Evolutionary conservation across 2,888 invertebrate species (phyloP).

Genomic region (Germaria angustata): DNA sequence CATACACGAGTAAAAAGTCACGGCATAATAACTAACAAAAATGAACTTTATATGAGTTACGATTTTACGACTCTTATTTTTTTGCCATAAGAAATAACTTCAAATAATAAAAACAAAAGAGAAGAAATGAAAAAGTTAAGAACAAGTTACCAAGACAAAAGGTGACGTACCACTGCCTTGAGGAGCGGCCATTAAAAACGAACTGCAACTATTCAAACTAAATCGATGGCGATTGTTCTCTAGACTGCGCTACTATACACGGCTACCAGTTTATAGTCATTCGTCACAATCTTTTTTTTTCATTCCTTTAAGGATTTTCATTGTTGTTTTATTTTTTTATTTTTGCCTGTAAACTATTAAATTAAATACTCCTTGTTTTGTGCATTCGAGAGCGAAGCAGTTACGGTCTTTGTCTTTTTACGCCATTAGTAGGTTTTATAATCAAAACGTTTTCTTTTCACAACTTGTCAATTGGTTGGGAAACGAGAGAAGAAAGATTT

Average conservation of each 20-base stretch:
- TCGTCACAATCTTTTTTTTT: constrained; percentile 22
- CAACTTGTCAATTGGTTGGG: constrained; percentile 9
- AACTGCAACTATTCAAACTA: constrained; percentile 46
- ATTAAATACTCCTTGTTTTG: not conserved
- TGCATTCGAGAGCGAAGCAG: not conserved
- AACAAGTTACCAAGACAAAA: constrained; percentile 16
- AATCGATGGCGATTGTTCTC: constrained; percentile 63
- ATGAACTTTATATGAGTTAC: constrained; percentile 69
- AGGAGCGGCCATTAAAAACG: constrained; percentile 58
- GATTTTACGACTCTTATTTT: constrained; percentile 62
- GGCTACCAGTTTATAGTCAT: constrained; percentile 22
- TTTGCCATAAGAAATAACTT: constrained; percentile 2
- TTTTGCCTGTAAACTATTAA: not conserved
- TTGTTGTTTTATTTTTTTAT: too few species aligned
- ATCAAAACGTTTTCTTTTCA: constrained; percentile 47
- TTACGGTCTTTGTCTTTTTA: constrained; percentile 47
- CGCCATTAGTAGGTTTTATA: constrained; percentile 47
- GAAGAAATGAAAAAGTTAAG: constrained; percentile 12
- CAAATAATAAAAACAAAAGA: constrained; percentile 40
- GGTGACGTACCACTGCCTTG: constrained; percentile 11
- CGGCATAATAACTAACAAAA: constrained; percentile 61
- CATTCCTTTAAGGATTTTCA: not conserved
- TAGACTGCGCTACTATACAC: constrained; percentile 37
- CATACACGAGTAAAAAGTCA: constrained; percentile 65
- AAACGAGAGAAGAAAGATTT: not conserved